Base-by-base conservation (phyloP, 1,140 invertebrate genomes). In the Pseudomyrmex concolor region DNA sequence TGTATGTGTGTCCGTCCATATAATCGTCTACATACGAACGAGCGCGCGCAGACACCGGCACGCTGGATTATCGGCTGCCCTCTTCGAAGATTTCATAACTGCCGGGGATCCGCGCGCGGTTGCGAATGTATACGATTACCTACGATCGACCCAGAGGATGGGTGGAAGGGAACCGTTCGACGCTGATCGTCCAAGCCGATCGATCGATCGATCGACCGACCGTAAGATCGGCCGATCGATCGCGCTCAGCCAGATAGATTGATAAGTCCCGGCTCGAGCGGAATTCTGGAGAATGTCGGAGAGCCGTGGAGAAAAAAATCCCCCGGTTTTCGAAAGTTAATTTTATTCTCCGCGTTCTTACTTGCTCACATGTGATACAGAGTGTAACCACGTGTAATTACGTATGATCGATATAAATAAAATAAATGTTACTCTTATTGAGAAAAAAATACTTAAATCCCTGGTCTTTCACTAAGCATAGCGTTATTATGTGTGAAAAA, bases 21-120 rank as follows among this genome's bases (percentile, higher is more conserved):
- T 17, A 17, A 13, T 3, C 12, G 34, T 17, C 7, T n/a, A 2
- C 10, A 55, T 43, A 45, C 17, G 13, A 3, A 48, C 19, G 17
- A 45, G 15, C 43, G 55, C 55, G 34, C 48, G 17, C 64, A 68
- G 12, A 17, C 64, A 78, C 54, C 43, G 64, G 54, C 43, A 22
- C 7, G 64, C 54, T 57, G 66, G 66, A 80, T 80, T 71, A 80
- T 80, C 66, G 54, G n/a, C 66, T 71, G 66, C 19, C 48, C 66
- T 80, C 77, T 34, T 74, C 68, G 68, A 57, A 50, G 43, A 72
- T 85, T 86, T 74, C 84, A 71, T 74, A 70, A 74, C 72, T 73
- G 63, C 51, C 45, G 43, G 68, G 55, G 54, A 85, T 59, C 60
- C 17, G 22, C 57, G 76, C 54, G 64, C 66, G 55, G 10, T 80